These are phyloP conservation scores for Anthrax anthrax DNA, from an alignment of 2,888 invertebrate genomes.

Conservation along the genomic window DNA sequence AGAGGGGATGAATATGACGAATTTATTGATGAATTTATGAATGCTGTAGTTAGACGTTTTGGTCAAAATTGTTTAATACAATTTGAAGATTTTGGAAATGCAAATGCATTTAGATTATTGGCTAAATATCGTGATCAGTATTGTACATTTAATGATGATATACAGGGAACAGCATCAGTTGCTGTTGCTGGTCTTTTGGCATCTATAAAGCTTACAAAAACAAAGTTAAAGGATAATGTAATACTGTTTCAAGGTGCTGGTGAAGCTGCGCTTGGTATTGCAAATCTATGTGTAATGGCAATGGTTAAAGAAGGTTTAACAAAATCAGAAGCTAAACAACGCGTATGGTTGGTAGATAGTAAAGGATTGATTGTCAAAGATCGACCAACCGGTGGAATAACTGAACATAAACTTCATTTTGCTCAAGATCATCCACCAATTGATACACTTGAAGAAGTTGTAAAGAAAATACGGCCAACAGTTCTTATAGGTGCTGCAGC, in stretches of 20 bases:
- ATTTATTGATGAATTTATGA: constrained; percentile 95
- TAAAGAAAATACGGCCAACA: constrained; percentile 67
- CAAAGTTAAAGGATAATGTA: constrained; percentile 64
- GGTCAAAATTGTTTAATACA: constrained; percentile 77
- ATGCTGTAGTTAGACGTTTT: constrained; percentile 68
- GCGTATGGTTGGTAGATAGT: constrained; percentile 93
- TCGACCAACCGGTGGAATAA: constrained; percentile 66
- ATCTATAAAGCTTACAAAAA: constrained; percentile 70
- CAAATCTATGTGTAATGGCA: constrained; percentile 79
- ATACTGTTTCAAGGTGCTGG: constrained; percentile 95
- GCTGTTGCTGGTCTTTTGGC: constrained; percentile 89
- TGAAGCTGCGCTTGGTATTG: constrained; percentile 92
- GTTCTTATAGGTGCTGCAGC: constrained; percentile 93
- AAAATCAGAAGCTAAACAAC: constrained; percentile 57
- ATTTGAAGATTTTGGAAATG: constrained; percentile 98
- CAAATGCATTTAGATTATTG: constrained; percentile 88
- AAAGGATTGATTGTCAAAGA: constrained; percentile 76
- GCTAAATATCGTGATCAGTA: constrained; percentile 75
- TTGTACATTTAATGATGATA: constrained; percentile 98
- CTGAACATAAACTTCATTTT: constrained; percentile 67
- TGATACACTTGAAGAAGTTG: constrained; percentile 64
- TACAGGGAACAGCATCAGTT: constrained; percentile 93
- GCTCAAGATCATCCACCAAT: constrained; percentile 66
- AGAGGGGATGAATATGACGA: constrained; percentile 79
- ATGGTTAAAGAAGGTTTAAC: constrained; percentile 75